Conservation (phyloP, 2,113 vertebrate genomes). For the Montifringilla adamsi region DNA sequence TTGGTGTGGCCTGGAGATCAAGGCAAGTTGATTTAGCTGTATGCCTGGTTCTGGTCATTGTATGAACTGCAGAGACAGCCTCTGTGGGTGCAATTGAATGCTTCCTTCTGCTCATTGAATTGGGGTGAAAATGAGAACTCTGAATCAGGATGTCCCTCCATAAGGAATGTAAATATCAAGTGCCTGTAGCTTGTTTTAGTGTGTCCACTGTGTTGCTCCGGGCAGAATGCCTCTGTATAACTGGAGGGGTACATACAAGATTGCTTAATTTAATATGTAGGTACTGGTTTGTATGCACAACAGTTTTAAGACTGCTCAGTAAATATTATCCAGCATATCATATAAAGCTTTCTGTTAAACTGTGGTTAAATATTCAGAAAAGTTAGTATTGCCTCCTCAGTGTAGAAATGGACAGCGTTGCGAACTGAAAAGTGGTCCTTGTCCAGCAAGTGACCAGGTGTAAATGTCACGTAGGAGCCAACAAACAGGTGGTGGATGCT, state of each 20-base stretch:
- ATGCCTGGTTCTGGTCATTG: neutral
- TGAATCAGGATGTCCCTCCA: fast-evolving
- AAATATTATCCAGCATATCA: neutral
- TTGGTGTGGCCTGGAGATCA: neutral
- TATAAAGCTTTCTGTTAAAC: neutral
- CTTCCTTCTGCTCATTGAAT: neutral
- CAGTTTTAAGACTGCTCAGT: neutral
- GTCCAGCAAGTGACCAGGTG: neutral
- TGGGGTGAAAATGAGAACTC: neutral
- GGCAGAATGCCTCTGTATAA: neutral
- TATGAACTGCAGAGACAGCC: neutral
- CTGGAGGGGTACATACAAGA: neutral
- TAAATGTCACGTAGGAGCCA: neutral
- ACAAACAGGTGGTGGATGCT: neutral
- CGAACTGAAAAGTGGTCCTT: neutral
- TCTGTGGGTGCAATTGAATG: neutral
- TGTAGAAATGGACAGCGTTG: neutral
- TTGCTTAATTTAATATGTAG: neutral
- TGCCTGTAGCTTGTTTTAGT: neutral
- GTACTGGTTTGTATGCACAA: neutral
- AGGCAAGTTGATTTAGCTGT: neutral
- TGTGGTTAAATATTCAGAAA: neutral
- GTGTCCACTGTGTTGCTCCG: neutral
- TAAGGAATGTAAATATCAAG: neutral
- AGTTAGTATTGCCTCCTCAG: neutral